These are phyloP conservation scores for Eulemur mongoz DNA, from an alignment of 2,797 vertebrate species.

Conservation along the genomic window DNA sequence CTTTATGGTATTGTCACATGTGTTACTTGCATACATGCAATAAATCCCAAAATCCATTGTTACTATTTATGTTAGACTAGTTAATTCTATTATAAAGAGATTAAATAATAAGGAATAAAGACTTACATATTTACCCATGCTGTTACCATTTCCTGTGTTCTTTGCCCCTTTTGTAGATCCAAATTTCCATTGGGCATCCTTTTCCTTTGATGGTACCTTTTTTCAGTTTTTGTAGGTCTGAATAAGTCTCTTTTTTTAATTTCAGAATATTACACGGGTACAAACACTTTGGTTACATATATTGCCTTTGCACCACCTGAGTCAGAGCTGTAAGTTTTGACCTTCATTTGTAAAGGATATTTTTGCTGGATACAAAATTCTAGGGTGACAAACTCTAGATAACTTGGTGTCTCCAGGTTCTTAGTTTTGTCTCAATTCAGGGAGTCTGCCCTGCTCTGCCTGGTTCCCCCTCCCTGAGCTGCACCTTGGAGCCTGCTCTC, in stretches of 20 bases:
- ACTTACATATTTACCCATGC: not conserved
- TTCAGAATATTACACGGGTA: no score
- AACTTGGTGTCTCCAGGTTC: not conserved
- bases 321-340: not conserved
- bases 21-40: not conserved
- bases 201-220: not conserved
- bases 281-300: not conserved
- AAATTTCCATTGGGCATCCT: not conserved
- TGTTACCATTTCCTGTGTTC: not conserved
- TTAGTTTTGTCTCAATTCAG: not conserved
- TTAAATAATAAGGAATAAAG: not conserved
- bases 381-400: not conserved
- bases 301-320: not conserved
- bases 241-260: not conserved
- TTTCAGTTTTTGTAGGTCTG: not conserved
- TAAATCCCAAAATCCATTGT: not conserved
- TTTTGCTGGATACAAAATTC: conserved; percentile 2
- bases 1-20: not conserved
- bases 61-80: not conserved
- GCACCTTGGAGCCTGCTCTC: not conserved
- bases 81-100: not conserved
- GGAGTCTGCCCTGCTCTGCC: no score
- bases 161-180: not conserved
- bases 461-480: not conserved
- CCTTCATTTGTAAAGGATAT: not conserved